Percentiles rank a stretch among this genome's conserved stretches.
These are phyloP conservation scores for Erebia epiphron DNA, from an alignment of 2,888 invertebrate genomes.

Conservation along the genomic window DNA sequence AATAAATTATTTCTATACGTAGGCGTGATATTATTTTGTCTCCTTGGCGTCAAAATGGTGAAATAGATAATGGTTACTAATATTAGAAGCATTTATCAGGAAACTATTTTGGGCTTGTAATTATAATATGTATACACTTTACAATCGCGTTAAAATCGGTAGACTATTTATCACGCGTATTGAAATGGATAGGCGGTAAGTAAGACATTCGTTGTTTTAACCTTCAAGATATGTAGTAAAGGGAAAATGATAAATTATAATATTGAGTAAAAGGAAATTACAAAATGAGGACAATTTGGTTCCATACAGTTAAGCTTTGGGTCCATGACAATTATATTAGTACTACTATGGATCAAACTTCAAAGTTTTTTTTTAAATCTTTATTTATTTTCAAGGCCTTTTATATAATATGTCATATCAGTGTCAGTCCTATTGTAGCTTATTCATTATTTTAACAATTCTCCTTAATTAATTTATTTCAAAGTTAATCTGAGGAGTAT, in stretches of 20 bases:
- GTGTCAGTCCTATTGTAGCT: too few species aligned
- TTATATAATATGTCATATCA: too few species aligned
- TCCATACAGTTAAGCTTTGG: too few species aligned
- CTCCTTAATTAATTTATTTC: too few species aligned
- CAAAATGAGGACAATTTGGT: too few species aligned
- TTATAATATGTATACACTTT: slow-evolving; percentile 25
- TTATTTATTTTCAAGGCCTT: too few species aligned
- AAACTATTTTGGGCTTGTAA: slow-evolving; percentile 34
- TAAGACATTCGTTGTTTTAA: slow-evolving; percentile 1
- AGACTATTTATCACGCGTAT: slow-evolving; percentile 39
- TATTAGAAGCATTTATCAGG: slow-evolving; percentile 32
- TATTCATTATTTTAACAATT: too few species aligned
- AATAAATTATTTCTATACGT: slow-evolving; percentile 1
- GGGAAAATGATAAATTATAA: neutral
- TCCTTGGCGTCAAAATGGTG: slow-evolving; percentile 37
- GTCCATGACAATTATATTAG: too few species aligned
- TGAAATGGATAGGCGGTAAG: slow-evolving; percentile 29
- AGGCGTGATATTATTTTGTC: slow-evolving; percentile 19
- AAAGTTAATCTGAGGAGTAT: too few species aligned
- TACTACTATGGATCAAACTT: too few species aligned
- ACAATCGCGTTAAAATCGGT: slow-evolving; percentile 33
- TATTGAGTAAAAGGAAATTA: too few species aligned
- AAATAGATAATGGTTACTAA: slow-evolving; percentile 32
- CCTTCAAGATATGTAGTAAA: neutral
- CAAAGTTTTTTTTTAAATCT: too few species aligned